These are phyloP conservation scores for Smittia sp. DNA, from an alignment of 2,888 invertebrate species.

Conservation along the genomic window DNA sequence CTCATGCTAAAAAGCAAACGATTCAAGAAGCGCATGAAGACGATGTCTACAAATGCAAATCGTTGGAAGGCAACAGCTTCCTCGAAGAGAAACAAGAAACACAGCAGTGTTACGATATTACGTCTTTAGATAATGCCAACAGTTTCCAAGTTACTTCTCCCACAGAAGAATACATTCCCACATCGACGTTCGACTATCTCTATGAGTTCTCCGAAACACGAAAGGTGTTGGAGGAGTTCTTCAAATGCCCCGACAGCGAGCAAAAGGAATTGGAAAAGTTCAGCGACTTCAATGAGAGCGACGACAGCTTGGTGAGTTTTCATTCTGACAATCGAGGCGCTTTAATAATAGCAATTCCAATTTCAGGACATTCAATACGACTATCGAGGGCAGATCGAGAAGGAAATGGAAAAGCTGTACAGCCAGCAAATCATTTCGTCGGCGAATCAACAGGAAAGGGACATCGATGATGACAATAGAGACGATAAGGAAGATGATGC, in stretches of 20 bases:
- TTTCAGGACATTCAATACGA: conserved; percentile 45
- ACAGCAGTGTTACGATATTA: neutral
- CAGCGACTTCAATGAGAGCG: conserved; percentile 48
- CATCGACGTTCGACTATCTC: conserved; percentile 78
- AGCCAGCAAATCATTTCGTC: neutral
- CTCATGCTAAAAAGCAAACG: neutral
- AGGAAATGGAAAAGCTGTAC: conserved; percentile 36
- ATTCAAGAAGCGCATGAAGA: conserved; percentile 19
- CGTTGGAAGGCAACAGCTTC: neutral
- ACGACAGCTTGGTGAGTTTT: conserved; percentile 52
- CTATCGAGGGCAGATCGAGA: conserved; percentile 42
- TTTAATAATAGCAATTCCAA: neutral
- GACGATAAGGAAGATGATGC: conserved; percentile 45
- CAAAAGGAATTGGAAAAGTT: conserved; percentile 57
- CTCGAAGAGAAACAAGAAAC: neutral
- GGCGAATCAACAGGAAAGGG: conserved; percentile 44
- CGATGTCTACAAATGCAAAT: neutral
- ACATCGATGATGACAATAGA: conserved; percentile 47
- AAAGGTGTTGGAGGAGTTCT: conserved; percentile 87
- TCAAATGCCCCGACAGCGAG: conserved; percentile 71
- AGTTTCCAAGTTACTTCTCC: conserved; percentile 23
- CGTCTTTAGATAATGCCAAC: neutral
- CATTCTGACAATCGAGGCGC: no score
- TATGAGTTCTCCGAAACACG: conserved; percentile 90
- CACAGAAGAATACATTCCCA: conserved; percentile 42